A percentile compares a stretch with the other conserved stretches of the same genome.
These are phyloP conservation scores for Pristiophorus japonicus DNA, from an alignment of 2,113 vertebrate genomes.

Conservation along the genomic window DNA sequence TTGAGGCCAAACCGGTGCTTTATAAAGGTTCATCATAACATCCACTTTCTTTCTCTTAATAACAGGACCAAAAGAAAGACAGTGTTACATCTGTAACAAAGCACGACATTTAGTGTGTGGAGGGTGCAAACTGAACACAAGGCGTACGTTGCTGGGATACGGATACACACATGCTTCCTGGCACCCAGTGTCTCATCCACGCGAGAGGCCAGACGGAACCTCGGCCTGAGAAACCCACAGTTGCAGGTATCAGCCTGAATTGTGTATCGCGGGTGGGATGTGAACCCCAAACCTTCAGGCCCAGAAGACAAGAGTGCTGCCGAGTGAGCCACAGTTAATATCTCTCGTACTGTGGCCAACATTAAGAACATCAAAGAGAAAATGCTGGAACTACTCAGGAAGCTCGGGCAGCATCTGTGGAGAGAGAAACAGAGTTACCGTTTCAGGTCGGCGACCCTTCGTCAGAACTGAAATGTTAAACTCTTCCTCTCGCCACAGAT, in stretches of 20 bases:
- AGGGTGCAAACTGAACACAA: no score
- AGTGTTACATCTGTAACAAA: not conserved
- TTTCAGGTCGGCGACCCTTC: no score
- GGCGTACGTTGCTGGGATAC: no score
- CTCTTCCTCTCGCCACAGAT: no score
- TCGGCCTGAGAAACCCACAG: not conserved
- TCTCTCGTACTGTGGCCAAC: not conserved
- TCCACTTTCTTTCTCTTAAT: no score
- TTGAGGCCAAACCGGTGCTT: no score
- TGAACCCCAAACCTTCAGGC: not conserved
- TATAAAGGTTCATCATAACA: no score
- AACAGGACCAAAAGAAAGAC: not conserved
- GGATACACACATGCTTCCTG: no score
- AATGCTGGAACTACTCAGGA: not conserved
- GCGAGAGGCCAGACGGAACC: not conserved
- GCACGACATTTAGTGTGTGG: not conserved
- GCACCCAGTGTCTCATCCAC: not conserved
- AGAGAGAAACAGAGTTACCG: not conserved
- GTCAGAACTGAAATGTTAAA: no score
- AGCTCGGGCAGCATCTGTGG: not conserved
- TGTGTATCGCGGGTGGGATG: not conserved
- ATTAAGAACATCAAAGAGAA: not conserved
- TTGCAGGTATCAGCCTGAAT: not conserved
- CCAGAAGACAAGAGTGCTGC: not conserved
- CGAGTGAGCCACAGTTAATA: not conserved